A percentile compares a stretch with the other conserved stretches of the same genome.
phyloP scores from a whole-genome alignment of 2,888 invertebrate species.

The Isotomurus palustris region DNA sequence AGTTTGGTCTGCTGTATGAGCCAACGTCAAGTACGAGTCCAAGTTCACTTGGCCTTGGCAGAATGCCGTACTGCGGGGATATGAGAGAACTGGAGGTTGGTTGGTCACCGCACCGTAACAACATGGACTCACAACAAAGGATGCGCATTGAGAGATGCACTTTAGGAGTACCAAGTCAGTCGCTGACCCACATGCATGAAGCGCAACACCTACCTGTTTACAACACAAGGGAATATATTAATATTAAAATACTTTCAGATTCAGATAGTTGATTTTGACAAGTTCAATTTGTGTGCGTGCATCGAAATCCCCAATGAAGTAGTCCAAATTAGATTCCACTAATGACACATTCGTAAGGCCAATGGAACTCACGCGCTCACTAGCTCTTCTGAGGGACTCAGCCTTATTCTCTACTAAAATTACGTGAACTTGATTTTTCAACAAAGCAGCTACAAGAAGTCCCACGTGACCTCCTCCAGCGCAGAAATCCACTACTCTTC shows the following conservation, averaged over 20 bases:
- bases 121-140: constrained; percentile 87
- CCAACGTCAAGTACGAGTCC: constrained; percentile 70
- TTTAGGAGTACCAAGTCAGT: constrained; percentile 85
- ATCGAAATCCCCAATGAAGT: constrained; percentile 71
- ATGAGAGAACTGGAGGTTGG: constrained; percentile 70
- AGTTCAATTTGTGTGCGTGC: too few species aligned
- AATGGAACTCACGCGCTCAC: constrained; percentile 62
- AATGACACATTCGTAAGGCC: constrained; percentile 68
- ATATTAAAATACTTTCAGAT: too few species aligned
- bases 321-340: constrained; percentile 84
- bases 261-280: too few species aligned
- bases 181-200: constrained; percentile 93
- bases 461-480: constrained; percentile 92
- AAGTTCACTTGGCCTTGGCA: constrained; percentile 42
- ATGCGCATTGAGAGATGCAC: constrained; percentile 67
- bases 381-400: constrained; percentile 71
- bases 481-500: constrained; percentile 90
- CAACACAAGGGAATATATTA: too few species aligned
- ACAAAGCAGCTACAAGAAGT: constrained; percentile 70
- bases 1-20: constrained; percentile 89
- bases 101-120: constrained; percentile 88
- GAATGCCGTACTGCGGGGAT: constrained; percentile 66
- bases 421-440: constrained; percentile 69
- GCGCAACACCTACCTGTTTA: constrained; percentile 77
- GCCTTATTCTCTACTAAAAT: constrained; percentile 89